Evolutionary conservation across 2,113 vertebrate species (phyloP).

Genomic region (Lynx canadensis): DNA sequence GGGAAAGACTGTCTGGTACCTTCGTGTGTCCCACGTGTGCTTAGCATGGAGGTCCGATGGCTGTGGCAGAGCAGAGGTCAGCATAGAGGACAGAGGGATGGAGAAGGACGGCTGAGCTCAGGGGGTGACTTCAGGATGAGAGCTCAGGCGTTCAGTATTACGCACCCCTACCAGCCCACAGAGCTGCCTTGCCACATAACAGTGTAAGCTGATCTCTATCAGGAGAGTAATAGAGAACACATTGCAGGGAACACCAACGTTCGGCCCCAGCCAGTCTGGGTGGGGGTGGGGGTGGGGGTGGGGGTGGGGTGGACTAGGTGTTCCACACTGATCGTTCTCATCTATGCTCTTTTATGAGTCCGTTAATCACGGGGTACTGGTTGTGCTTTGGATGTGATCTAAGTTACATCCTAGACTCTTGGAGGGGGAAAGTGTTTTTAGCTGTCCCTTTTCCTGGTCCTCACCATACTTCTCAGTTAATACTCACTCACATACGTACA

Average conservation of each 20-base stretch:
- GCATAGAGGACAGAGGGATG: background rate
- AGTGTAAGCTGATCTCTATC: background rate
- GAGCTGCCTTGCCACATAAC: background rate
- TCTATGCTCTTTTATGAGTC: slow-evolving; percentile 66
- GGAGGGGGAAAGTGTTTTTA: background rate
- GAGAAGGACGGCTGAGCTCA: background rate
- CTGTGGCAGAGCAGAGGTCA: background rate
- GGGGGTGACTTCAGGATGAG: background rate
- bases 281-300: background rate
- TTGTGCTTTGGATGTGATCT: slow-evolving; percentile 64
- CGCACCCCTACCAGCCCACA: background rate
- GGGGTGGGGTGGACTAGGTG: slow-evolving; percentile 48
- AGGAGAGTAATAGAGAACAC: background rate
- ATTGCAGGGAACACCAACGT: background rate
- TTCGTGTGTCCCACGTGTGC: background rate
- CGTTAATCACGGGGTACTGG: slow-evolving; percentile 49
- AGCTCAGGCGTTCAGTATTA: background rate
- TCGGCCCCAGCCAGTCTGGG: background rate
- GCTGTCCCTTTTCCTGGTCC: slow-evolving; percentile 20
- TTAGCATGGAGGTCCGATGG: fast-evolving
- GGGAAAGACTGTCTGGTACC: background rate
- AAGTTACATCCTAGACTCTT: background rate
- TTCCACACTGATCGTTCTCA: slow-evolving; percentile 64
- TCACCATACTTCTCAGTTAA: background rate
- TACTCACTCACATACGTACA: background rate